A percentile compares a stretch with the other conserved stretches of the same genome.
Conservation (phyloP, 1,140 invertebrate species). For the Thalassaphorura encarpata region DNA sequence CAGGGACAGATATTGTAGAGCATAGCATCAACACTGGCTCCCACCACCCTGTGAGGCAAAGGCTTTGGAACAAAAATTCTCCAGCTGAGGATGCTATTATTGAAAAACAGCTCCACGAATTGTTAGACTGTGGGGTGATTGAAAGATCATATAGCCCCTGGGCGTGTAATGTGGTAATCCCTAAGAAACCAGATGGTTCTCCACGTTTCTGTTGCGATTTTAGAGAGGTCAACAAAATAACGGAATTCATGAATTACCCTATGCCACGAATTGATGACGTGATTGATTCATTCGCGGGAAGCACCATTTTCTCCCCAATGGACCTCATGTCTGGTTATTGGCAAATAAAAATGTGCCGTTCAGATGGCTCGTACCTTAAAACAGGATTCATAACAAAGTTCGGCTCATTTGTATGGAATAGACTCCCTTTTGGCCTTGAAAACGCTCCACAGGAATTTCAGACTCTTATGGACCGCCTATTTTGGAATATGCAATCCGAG, state of each 20-base stretch:
- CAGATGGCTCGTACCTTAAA: constrained; percentile 36
- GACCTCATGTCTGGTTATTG: constrained; percentile 43
- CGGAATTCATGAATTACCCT: not conserved
- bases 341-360: constrained; percentile 36
- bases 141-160: not conserved
- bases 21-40: not conserved
- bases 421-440: constrained; percentile 35
- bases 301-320: constrained; percentile 38
- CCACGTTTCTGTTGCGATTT: not conserved
- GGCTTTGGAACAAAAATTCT: not conserved
- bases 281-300: constrained; percentile 38
- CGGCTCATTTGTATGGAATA: constrained; percentile 37
- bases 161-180: not conserved
- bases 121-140: constrained; percentile 1
- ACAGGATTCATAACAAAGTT: constrained; percentile 39
- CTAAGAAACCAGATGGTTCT: not conserved
- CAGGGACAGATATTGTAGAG: not conserved
- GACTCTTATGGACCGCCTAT: constrained; percentile 29
- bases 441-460: constrained; percentile 32
- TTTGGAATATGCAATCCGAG: constrained; percentile 15
- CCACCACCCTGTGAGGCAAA: constrained; percentile 1
- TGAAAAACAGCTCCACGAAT: not conserved
- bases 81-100: not conserved
- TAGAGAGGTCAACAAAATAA: not conserved
- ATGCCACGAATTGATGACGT: constrained; percentile 19